These are phyloP conservation scores for Aulostomus chinensis DNA, from an alignment of 2,797 vertebrate genomes.

Conservation along the genomic window DNA sequence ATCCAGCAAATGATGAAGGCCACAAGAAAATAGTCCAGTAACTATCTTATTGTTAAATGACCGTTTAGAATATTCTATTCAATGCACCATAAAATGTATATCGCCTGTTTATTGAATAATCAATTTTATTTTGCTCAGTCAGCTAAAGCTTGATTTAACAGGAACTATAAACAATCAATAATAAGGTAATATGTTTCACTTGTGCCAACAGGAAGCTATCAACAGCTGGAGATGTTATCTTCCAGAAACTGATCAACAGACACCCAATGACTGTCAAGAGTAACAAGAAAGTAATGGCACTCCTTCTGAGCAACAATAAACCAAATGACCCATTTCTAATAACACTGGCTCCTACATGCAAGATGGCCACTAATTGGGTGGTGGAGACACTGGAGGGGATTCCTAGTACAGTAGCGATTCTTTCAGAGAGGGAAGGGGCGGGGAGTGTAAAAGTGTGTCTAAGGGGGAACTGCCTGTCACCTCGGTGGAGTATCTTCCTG, in stretches of 20 bases:
- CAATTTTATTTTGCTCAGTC: no score
- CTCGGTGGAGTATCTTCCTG: background rate
- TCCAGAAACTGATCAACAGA: fast-evolving
- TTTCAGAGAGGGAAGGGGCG: conserved; percentile 16
- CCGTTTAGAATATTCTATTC: no score
- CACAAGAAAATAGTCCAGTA: no score
- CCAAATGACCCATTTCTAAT: conserved; percentile 10
- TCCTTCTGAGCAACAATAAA: conserved; percentile 16
- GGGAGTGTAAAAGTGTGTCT: conserved; percentile 24
- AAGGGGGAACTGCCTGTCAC: background rate
- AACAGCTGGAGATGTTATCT: background rate
- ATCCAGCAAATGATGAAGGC: no score
- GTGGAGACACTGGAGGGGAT: background rate
- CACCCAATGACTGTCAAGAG: conserved; percentile 14
- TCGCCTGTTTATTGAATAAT: no score
- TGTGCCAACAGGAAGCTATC: conserved; percentile 2
- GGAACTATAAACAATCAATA: no score
- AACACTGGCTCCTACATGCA: conserved; percentile 2
- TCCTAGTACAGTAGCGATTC: background rate
- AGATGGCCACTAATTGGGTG: conserved; percentile 7
- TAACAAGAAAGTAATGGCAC: conserved; percentile 35
- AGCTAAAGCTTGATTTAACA: no score
- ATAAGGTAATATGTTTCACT: background rate
- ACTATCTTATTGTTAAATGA: no score
- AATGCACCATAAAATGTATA: no score